These are phyloP conservation scores for Protobothrops mucrosquamatus DNA, from an alignment of 2,113 vertebrate genomes.

Conservation along the genomic window DNA sequence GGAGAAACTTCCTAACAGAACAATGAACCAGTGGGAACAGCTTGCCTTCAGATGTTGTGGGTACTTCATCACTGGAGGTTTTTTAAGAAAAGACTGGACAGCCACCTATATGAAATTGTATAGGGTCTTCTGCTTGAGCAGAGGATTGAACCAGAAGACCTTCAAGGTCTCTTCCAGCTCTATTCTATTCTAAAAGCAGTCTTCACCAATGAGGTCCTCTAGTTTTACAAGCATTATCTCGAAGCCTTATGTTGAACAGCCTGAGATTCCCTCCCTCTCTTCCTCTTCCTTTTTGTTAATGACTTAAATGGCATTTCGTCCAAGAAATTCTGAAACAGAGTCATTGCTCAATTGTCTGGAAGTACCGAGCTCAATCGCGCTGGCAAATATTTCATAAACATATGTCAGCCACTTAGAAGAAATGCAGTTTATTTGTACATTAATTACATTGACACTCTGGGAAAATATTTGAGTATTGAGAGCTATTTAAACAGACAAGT, in stretches of 20 bases:
- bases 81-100: neutral
- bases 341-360: neutral
- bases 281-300: slow-evolving; percentile 34
- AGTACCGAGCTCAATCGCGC: slow-evolving; percentile 15
- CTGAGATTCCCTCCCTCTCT: neutral
- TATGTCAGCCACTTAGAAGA: slow-evolving; percentile 57
- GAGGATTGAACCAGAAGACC: neutral
- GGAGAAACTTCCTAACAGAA: neutral
- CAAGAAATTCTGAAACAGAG: slow-evolving; percentile 33
- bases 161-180: neutral
- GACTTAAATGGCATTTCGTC: slow-evolving; percentile 32
- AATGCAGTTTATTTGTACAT: slow-evolving; percentile 53
- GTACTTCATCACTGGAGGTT: neutral
- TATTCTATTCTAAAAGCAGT: neutral
- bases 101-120: neutral
- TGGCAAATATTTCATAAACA: slow-evolving; percentile 57
- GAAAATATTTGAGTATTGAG: slow-evolving; percentile 55
- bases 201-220: neutral
- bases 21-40: neutral
- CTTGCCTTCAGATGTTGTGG: neutral
- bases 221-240: neutral
- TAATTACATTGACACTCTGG: slow-evolving; percentile 55
- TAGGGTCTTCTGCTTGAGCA: neutral
- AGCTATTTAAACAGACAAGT: slow-evolving; percentile 51
- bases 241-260: slow-evolving; percentile 31